phyloP scores from a whole-genome alignment of 1,140 invertebrate genomes.

The Caenorhabditis latens region DNA sequence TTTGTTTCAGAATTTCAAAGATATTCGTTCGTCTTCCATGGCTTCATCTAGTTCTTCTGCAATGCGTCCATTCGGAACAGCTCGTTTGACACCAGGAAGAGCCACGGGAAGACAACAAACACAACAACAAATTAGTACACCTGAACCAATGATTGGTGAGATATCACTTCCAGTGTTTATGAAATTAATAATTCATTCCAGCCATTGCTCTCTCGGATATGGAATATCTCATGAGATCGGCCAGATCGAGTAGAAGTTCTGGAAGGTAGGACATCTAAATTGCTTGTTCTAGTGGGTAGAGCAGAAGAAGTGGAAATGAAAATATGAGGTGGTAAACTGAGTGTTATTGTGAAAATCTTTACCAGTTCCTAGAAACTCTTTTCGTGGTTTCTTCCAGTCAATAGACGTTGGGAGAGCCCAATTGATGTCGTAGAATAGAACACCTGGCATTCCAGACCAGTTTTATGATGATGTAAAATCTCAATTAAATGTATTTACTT shows the following conservation, averaged over 20 bases:
- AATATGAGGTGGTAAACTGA: no score
- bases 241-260: constrained; percentile 33
- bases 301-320: no score
- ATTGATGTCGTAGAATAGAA: background rate
- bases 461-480: no score
- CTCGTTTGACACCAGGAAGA: constrained; percentile 36
- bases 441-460: no score
- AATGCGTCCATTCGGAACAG: constrained; percentile 33
- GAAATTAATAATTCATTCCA: background rate
- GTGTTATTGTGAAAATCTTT: no score
- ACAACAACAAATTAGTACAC: constrained; percentile 29
- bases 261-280: background rate
- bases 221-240: constrained; percentile 38
- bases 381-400: no score
- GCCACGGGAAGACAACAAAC: constrained; percentile 23
- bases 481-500: background rate
- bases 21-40: constrained; percentile 31
- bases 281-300: background rate
- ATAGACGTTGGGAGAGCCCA: background rate
- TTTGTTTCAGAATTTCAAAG: constrained; percentile 53
- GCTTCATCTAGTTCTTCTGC: constrained; percentile 36
- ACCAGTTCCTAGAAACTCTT: no score
- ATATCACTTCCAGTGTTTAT: background rate
- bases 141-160: constrained; percentile 45
- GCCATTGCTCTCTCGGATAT: constrained; percentile 36